These are phyloP conservation scores for Zosterops japonicus DNA, from an alignment of 2,113 vertebrate genomes.

Conservation along the genomic window DNA sequence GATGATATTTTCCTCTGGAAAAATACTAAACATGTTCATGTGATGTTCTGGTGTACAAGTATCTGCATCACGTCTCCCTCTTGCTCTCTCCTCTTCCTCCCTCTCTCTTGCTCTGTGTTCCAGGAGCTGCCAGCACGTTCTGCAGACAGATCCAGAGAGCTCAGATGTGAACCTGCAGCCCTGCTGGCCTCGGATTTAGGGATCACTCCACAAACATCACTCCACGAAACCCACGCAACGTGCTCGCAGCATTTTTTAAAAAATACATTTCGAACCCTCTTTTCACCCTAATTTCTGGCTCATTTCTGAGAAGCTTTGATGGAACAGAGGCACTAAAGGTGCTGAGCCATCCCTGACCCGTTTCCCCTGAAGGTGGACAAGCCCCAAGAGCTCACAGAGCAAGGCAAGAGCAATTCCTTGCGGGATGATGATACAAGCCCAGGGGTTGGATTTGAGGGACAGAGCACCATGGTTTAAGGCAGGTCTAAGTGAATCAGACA, in stretches of 20 bases:
- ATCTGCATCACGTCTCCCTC: not conserved
- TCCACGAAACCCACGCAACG: not conserved
- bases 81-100: not conserved
- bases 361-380: accelerated
- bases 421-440: accelerated
- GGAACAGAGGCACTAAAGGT: not conserved
- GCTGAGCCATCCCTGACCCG: accelerated
- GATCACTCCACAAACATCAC: not conserved
- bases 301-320: not conserved
- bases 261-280: not conserved
- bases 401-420: accelerated
- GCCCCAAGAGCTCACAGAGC: accelerated
- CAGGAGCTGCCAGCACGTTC: not conserved
- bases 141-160: not conserved
- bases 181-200: not conserved
- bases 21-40: slow-evolving; percentile 22
- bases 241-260: not conserved
- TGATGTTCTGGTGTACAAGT: not conserved
- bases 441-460: accelerated
- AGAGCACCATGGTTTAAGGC: accelerated
- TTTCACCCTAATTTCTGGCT: accelerated
- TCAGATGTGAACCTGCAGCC: not conserved
- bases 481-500: accelerated
- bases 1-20: slow-evolving; percentile 53
- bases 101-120: not conserved